phyloP scores from a whole-genome alignment of 1,140 invertebrate genomes.

The Pogonomyrmex barbatus region DNA sequence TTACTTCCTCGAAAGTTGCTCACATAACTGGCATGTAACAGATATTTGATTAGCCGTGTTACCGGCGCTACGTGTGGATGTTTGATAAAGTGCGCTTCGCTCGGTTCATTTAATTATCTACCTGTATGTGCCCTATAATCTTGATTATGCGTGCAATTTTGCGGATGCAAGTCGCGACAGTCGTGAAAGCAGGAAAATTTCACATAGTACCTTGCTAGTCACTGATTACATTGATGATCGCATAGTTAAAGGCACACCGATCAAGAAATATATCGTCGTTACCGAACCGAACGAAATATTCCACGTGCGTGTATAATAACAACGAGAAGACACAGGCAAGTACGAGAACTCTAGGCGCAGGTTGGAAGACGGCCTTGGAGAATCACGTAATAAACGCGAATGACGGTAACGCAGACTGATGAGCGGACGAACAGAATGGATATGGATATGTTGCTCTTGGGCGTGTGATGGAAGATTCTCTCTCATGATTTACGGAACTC shows the following conservation, averaged over 20 bases:
- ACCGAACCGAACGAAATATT: neutral
- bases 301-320: neutral
- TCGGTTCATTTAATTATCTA: slow-evolving; percentile 57
- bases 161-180: slow-evolving; percentile 6
- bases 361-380: neutral
- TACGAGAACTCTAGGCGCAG: neutral
- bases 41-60: slow-evolving; percentile 64
- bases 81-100: slow-evolving; percentile 42
- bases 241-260: neutral
- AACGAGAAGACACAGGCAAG: neutral
- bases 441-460: neutral
- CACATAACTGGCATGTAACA: slow-evolving; percentile 62
- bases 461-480: neutral
- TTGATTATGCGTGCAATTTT: slow-evolving; percentile 27
- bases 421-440: neutral
- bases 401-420: neutral
- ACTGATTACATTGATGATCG: neutral
- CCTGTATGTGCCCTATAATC: slow-evolving; percentile 23
- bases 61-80: slow-evolving; percentile 34
- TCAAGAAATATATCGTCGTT: neutral
- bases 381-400: neutral
- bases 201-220: neutral
- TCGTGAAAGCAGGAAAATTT: slow-evolving; percentile 43
- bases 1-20: slow-evolving; percentile 62
- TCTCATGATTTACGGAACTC: slow-evolving; percentile 35